Evolutionary conservation across 64 coral and sea anemone genomes (phyloP), one percentile per base, ranked within the genome.

Genomic region (Dendrophyllia cribrosa): DNA sequence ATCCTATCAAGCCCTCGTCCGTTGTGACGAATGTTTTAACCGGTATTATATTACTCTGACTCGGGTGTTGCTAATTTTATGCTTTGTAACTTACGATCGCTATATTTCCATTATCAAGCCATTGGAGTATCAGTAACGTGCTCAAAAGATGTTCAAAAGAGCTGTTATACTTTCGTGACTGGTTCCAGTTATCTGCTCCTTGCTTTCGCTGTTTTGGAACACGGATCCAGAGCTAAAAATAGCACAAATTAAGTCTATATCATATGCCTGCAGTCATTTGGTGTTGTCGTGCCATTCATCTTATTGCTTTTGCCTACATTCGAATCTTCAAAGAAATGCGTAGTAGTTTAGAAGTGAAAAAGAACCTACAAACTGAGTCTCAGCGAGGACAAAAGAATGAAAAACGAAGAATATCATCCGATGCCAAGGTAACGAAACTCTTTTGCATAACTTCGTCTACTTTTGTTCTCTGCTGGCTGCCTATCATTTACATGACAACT

Each of bases 401-500:
- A 25, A 69, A 15, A 12, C 7, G 21, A 72, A 43, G 67, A 1
- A 6, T 72, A 2, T 70, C 43, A 51, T 17, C 43, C 0, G 85
- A 73, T 15, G 69, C 69, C 6, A 46, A 72, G 15, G 69, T 70
- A 2, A 67, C 85, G 23, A 52, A 58, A 69, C n/a, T 87, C 3
- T 72, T 87, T 58, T 67, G 23, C 68, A 58, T 87, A 14, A 24
- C 74, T 3, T 87, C 49, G 0, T 14, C 24, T 0, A 12, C 69
- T 4, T 87, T 87, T n/a, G 9, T 87, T 7, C 22, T 74, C 22
- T 72, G 64, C 8, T 87, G 85, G 85, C 15, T 87, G 19, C 85
- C 85, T 11, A 58, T 87, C 14, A 53, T 87, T 16, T 87, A 87
- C 51, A 73, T 73, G 49, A 87, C 85, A 19, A 87, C 65, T 2